Evolutionary conservation across 2,797 vertebrate species (phyloP).

Genomic region (Pangasius krempfi): DNA sequence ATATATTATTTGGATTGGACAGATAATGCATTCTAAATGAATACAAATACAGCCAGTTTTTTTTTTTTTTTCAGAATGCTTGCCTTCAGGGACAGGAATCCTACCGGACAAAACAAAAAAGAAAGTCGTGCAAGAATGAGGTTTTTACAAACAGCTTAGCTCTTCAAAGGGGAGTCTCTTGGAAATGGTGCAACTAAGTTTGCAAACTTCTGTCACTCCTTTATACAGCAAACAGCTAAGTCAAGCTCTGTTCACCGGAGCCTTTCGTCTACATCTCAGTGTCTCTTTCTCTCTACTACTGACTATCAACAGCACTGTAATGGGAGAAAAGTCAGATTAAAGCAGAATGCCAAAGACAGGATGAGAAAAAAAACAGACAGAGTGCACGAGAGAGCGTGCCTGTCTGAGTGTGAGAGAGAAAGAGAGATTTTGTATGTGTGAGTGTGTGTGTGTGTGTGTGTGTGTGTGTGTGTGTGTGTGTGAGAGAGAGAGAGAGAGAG

Average conservation of each 20-base stretch:
- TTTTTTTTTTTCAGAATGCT: too few species aligned
- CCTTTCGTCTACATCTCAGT: slow-evolving; percentile 24
- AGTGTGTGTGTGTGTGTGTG: slow-evolving; percentile 38
- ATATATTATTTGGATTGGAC: neutral
- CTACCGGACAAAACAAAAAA: too few species aligned
- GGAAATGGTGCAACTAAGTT: slow-evolving; percentile 52
- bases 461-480: slow-evolving; percentile 46
- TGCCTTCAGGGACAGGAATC: too few species aligned
- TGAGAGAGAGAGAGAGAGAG: neutral
- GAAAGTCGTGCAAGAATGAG: too few species aligned
- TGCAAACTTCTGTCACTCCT: slow-evolving; percentile 45
- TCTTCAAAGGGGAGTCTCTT: neutral
- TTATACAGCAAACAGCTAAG: slow-evolving; percentile 43
- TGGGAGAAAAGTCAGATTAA: slow-evolving; percentile 60
- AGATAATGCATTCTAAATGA: neutral
- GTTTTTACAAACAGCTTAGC: too few species aligned
- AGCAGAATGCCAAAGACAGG: slow-evolving; percentile 49
- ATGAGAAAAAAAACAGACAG: slow-evolving; percentile 35
- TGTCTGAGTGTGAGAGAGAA: slow-evolving; percentile 43
- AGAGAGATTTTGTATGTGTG: slow-evolving; percentile 9
- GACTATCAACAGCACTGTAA: slow-evolving; percentile 59
- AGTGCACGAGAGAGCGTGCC: slow-evolving; percentile 43
- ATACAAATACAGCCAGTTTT: neutral
- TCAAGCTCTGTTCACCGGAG: slow-evolving; percentile 35
- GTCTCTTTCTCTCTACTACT: slow-evolving; percentile 54